Conservation (phyloP, 92 coral and sea anemone genomes). For the Porites rus region DNA sequence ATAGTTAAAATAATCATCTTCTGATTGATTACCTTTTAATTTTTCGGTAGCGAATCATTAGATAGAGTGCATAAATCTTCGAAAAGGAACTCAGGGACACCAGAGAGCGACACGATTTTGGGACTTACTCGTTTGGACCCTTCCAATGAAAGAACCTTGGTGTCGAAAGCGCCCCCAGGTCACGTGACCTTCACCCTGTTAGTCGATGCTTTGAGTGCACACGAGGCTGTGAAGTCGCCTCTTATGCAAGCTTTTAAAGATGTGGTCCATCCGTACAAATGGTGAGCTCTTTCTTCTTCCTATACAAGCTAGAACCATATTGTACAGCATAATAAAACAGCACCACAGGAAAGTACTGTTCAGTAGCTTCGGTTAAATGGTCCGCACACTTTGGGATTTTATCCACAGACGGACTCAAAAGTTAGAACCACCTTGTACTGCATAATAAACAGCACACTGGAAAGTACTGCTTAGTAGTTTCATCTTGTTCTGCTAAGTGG, state of each 20-base stretch:
- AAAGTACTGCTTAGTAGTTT: background rate
- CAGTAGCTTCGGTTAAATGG: background rate
- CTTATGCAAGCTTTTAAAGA: slow-evolving; percentile 80
- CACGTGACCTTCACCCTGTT: slow-evolving; percentile 83
- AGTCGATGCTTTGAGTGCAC: slow-evolving; percentile 69
- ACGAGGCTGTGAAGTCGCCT: slow-evolving; percentile 78
- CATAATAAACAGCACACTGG: background rate
- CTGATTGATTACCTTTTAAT: background rate
- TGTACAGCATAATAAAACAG: too few species aligned
- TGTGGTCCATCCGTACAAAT: slow-evolving; percentile 52
- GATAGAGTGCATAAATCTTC: slow-evolving; percentile 31
- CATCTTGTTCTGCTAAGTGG: background rate
- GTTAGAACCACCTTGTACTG: background rate
- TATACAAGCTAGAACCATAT: too few species aligned
- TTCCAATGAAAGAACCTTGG: slow-evolving; percentile 69
- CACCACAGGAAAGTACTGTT: too few species aligned
- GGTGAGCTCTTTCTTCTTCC: slow-evolving; percentile 47
- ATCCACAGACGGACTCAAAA: background rate
- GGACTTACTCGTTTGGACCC: slow-evolving; percentile 83
- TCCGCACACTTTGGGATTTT: background rate
- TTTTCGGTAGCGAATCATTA: slow-evolving; percentile 17
- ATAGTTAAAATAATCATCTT: background rate
- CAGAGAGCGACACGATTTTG: slow-evolving; percentile 41
- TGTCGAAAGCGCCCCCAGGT: slow-evolving; percentile 78
- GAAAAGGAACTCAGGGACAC: background rate